Conservation (phyloP, 2,888 invertebrate species). For the Pseudococcus viburni region DNA sequence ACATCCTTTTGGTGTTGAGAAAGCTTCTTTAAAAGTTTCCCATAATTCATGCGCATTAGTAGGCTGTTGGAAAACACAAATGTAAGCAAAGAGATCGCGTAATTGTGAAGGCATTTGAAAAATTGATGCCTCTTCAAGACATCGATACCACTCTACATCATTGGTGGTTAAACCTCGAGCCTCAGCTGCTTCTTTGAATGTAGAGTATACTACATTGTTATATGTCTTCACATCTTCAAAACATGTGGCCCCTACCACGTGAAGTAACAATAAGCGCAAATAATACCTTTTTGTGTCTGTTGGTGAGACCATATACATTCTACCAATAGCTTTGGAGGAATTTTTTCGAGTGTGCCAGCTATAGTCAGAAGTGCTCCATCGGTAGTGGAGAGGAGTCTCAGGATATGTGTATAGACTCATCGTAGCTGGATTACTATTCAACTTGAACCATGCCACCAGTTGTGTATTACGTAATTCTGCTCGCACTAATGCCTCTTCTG, state of each 20-base stretch:
- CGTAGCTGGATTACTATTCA: constrained; percentile 67
- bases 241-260: constrained; percentile 60
- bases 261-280: constrained; percentile 64
- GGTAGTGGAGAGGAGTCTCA: neutral
- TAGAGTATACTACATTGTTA: constrained; percentile 27
- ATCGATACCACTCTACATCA: constrained; percentile 65
- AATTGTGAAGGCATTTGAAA: constrained; percentile 65
- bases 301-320: constrained; percentile 67
- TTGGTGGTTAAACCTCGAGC: neutral
- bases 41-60: constrained; percentile 42
- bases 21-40: constrained; percentile 10
- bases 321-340: constrained; percentile 30
- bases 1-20: too few relatives aligned
- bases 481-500: too few relatives aligned
- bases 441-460: constrained; percentile 68
- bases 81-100: constrained; percentile 62
- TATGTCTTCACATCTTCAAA: constrained; percentile 49
- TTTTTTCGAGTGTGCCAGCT: neutral
- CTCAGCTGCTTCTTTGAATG: constrained; percentile 66
- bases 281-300: constrained; percentile 64
- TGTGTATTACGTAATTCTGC: neutral
- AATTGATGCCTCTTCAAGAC: constrained; percentile 25
- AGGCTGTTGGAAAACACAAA: constrained; percentile 61
- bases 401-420: constrained; percentile 63
- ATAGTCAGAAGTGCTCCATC: constrained; percentile 5